phyloP scores from a whole-genome alignment of 2,888 invertebrate species.

The Dolichopus griseipennis region DNA sequence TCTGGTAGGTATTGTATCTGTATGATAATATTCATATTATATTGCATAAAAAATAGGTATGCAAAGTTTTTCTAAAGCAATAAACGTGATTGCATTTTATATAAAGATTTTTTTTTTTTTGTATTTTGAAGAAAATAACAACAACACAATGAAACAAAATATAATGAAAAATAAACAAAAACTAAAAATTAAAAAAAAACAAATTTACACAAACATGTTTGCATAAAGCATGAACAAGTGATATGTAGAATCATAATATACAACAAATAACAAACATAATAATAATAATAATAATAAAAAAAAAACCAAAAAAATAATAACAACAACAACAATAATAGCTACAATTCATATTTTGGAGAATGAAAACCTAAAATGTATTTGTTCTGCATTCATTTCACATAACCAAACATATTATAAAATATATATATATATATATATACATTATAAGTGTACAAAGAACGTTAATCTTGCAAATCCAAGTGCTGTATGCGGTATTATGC shows the following conservation, averaged over 20 bases:
- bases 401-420: too few relatives aligned
- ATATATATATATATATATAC: not conserved
- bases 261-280: not conserved
- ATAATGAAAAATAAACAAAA: too few relatives aligned
- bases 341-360: slow-evolving; percentile 9
- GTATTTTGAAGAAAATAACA: not conserved
- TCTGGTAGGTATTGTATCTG: not conserved
- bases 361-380: not conserved
- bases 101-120: too few relatives aligned
- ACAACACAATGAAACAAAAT: not conserved
- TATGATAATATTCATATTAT: not conserved
- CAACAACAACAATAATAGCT: slow-evolving; percentile 2
- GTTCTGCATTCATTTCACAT: not conserved
- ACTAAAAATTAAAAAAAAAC: not conserved
- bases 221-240: slow-evolving; percentile 1
- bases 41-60: slow-evolving; percentile 1
- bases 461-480: slow-evolving; percentile 46
- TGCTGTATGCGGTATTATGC: slow-evolving; percentile 46
- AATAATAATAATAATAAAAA: not conserved
- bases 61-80: not conserved
- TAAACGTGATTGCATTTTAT: slow-evolving; percentile 4
- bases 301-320: slow-evolving; percentile 10
- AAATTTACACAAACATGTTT: not conserved
- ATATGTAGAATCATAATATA: not conserved
- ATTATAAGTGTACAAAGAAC: slow-evolving; percentile 25